Evolutionary conservation across 2,113 vertebrate genomes (phyloP).

Genomic region (Hemibagrus wyckioides): DNA sequence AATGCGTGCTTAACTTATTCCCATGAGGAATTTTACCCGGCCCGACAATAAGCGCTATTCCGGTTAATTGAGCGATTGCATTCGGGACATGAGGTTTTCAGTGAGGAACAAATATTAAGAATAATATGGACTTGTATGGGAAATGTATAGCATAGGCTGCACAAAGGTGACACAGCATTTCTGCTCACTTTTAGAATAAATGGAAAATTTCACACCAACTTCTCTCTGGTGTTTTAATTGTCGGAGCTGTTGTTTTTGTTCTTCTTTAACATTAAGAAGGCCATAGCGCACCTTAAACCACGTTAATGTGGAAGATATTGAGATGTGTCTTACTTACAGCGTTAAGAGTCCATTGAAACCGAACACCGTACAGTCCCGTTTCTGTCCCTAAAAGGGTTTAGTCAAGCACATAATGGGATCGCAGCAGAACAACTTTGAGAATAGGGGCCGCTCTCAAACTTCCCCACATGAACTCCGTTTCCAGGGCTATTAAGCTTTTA

Average conservation of each 20-base stretch:
- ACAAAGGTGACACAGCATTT: not conserved
- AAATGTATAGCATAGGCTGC: not conserved
- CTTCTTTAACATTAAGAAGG: not conserved
- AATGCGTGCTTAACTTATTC: slow-evolving; percentile 51
- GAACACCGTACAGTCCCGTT: slow-evolving; percentile 90
- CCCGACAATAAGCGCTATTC: slow-evolving; percentile 17
- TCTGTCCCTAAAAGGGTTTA: slow-evolving; percentile 92
- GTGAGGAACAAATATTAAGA: not conserved
- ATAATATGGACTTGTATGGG: slow-evolving; percentile 1
- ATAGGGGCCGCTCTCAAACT: slow-evolving; percentile 84
- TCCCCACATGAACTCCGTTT: slow-evolving; percentile 94
- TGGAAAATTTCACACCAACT: not conserved
- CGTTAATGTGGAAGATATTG: slow-evolving; percentile 76
- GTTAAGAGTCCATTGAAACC: slow-evolving; percentile 83
- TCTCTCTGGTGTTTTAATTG: not conserved
- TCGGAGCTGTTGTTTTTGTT: not conserved
- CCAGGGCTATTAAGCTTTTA: slow-evolving; percentile 99
- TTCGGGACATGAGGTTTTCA: not conserved
- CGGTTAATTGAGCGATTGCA: slow-evolving; percentile 48
- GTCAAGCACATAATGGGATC: slow-evolving; percentile 99
- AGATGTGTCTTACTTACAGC: slow-evolving; percentile 75
- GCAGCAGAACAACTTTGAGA: slow-evolving; percentile 83
- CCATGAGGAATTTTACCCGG: slow-evolving; percentile 51
- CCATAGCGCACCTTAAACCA: slow-evolving; percentile 58
- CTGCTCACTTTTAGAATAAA: not conserved